phyloP scores from a whole-genome alignment of 2,888 invertebrate genomes.

The Melangyna quadrimaculata region DNA sequence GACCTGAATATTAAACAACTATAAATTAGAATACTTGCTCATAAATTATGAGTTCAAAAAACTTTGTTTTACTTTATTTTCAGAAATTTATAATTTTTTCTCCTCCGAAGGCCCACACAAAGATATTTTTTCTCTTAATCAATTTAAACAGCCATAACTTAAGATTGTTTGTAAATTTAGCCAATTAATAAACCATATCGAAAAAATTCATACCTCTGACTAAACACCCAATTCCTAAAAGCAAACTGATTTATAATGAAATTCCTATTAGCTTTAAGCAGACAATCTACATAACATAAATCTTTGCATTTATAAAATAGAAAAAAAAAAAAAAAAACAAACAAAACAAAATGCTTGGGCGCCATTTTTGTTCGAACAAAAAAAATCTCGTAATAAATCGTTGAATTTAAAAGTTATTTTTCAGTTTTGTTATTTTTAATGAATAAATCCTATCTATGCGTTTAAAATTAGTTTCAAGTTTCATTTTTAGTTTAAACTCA shows the following conservation, averaged over 20 bases:
- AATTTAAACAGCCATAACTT: background rate
- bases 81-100: background rate
- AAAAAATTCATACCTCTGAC: slow-evolving; percentile 4
- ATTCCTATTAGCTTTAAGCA: slow-evolving; percentile 22
- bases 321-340: background rate
- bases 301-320: background rate
- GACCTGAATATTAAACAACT: background rate
- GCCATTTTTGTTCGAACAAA: slow-evolving; percentile 43
- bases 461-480: slow-evolving; percentile 55
- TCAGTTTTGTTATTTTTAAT: background rate
- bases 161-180: background rate
- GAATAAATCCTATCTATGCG: slow-evolving; percentile 24
- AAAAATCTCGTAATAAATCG: slow-evolving; percentile 31
- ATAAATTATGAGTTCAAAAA: background rate
- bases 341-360: slow-evolving; percentile 30
- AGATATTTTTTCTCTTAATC: background rate
- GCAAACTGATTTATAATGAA: slow-evolving; percentile 32
- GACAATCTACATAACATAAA: slow-evolving; percentile 10
- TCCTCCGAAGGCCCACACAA: background rate
- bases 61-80: background rate
- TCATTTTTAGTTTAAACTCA: slow-evolving; percentile 29
- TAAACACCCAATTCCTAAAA: background rate
- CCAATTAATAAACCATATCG: slow-evolving; percentile 23
- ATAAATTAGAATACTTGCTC: background rate
- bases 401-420: slow-evolving; percentile 25